Conservation (phyloP, 2,113 vertebrate genomes). For the Panthera tigris region DNA sequence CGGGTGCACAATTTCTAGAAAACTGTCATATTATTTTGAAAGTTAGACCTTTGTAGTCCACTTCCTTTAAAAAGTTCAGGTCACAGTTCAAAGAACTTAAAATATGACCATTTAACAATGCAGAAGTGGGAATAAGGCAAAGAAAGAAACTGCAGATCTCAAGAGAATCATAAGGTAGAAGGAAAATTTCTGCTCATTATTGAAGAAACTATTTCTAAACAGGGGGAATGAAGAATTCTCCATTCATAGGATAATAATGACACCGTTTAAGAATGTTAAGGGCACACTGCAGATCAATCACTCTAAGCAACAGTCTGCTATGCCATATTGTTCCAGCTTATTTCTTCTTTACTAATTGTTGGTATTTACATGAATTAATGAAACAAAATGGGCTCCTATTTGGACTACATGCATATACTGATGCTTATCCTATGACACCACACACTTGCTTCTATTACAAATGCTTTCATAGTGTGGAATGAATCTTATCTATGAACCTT, state of each 20-base stretch:
- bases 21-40: not conserved
- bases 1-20: not conserved
- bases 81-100: not conserved
- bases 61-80: not conserved
- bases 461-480: not conserved
- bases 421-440: not conserved
- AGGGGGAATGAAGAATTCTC: not conserved
- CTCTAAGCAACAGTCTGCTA: not conserved
- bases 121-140: not conserved
- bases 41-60: not conserved
- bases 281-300: not conserved
- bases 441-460: not conserved
- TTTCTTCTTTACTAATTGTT: not conserved
- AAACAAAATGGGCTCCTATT: not conserved
- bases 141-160: not conserved
- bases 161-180: not conserved
- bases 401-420: fast-evolving
- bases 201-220: not conserved
- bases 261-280: not conserved
- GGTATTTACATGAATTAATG: not conserved
- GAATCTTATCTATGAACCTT: not conserved
- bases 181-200: not conserved
- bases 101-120: not conserved
- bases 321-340: not conserved
- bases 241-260: not conserved